Conservation (phyloP, 2,113 vertebrate genomes). For the Ranitomeya imitator region DNA sequence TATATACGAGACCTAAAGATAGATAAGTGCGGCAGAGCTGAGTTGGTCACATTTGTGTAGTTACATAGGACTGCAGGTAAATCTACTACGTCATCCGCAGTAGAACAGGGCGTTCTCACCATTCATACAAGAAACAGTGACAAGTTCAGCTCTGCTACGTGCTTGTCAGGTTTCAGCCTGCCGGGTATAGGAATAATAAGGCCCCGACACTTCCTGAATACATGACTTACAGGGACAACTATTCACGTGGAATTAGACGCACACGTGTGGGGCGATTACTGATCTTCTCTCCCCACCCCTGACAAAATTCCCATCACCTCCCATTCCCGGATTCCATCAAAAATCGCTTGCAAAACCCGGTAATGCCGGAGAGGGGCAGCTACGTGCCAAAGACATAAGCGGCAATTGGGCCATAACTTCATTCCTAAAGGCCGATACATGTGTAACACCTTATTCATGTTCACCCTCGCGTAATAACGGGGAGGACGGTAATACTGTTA, state of each 20-base stretch:
- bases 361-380: not conserved
- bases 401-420: not conserved
- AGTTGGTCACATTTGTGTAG: not conserved
- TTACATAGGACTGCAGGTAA: not conserved
- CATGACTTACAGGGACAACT: slow-evolving; percentile 6
- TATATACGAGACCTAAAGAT: not conserved
- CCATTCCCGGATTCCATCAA: not conserved
- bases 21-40: not conserved
- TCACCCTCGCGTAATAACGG: not conserved
- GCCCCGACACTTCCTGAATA: slow-evolving; percentile 22
- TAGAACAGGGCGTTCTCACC: not conserved
- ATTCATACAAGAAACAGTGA: not conserved
- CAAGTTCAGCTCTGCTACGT: not conserved
- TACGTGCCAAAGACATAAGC: not conserved
- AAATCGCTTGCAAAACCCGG: not conserved
- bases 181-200: not conserved
- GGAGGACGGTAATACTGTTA: not conserved
- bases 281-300: slow-evolving; percentile 13
- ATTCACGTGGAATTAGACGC: slow-evolving; percentile 33
- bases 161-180: not conserved
- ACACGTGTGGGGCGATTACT: slow-evolving; percentile 34
- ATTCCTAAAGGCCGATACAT: not conserved
- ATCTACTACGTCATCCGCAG: not conserved
- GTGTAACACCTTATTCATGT: not conserved
- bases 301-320: not conserved